phyloP scores from a whole-genome alignment of 2,888 invertebrate species.

The Noctua fimbriata region DNA sequence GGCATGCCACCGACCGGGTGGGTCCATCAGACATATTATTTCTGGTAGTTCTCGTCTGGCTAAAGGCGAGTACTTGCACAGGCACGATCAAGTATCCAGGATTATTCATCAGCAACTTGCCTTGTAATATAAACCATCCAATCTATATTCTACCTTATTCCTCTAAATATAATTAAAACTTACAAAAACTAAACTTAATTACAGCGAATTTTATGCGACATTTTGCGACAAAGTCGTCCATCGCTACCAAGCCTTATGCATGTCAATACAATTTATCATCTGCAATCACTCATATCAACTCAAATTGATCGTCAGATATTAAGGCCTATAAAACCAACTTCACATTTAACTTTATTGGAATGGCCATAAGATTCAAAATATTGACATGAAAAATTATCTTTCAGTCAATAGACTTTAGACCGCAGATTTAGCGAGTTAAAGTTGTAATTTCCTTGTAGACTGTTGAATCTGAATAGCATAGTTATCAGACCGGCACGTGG shows the following conservation, averaged over 20 bases:
- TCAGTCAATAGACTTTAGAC: constrained; percentile 4
- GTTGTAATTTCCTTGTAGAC: constrained; percentile 17
- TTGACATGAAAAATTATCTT: neutral
- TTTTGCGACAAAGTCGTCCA: constrained; percentile 20
- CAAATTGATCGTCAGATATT: constrained; percentile 16
- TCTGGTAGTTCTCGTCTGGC: too few relatives aligned
- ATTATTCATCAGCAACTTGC: too few relatives aligned
- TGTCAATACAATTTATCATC: constrained; percentile 43
- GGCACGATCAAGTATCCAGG: too few relatives aligned
- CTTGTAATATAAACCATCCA: too few relatives aligned
- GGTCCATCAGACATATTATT: too few relatives aligned
- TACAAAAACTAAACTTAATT: constrained; percentile 10
- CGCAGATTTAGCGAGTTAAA: accelerated
- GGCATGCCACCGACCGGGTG: too few relatives aligned
- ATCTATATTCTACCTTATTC: too few relatives aligned
- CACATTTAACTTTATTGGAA: constrained; percentile 13
- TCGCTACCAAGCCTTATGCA: constrained; percentile 9
- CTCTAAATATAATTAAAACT: constrained; percentile 12
- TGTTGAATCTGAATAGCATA: constrained; percentile 15
- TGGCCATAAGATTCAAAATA: neutral
- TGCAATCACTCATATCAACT: constrained; percentile 18
- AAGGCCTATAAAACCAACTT: neutral
- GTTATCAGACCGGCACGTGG: constrained; percentile 49
- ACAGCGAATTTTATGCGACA: neutral
- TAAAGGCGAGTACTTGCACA: too few relatives aligned